Conservation (phyloP, 2,888 invertebrate genomes). For the Eilema griseolum region DNA sequence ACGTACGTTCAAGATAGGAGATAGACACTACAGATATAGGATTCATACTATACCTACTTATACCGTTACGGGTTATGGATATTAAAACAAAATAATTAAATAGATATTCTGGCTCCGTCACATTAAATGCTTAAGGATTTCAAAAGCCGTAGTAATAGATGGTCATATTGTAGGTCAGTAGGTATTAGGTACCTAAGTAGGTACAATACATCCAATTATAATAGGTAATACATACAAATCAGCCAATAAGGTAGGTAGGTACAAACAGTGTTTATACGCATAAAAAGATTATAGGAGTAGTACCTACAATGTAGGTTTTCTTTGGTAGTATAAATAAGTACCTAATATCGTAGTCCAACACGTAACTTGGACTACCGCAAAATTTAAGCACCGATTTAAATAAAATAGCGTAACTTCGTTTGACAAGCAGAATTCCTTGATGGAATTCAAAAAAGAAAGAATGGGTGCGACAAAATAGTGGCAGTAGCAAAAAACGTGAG, state of each 20-base stretch:
- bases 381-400: slow-evolving; percentile 45
- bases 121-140: not conserved
- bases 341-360: no score
- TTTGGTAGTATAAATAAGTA: not conserved
- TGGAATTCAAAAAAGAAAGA: slow-evolving; percentile 54
- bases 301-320: not conserved
- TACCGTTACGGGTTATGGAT: not conserved
- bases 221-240: no score
- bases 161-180: not conserved
- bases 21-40: slow-evolving; percentile 35
- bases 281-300: no score
- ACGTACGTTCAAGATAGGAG: slow-evolving; percentile 49
- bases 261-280: no score
- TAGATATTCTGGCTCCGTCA: not conserved
- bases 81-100: not conserved
- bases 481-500: slow-evolving; percentile 67
- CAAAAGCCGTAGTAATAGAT: not conserved
- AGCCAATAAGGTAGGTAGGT: no score
- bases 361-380: slow-evolving; percentile 13
- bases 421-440: slow-evolving; percentile 49
- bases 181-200: no score
- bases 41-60: not conserved
- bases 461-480: slow-evolving; percentile 67
- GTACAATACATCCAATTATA: no score
- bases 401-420: slow-evolving; percentile 44